Percentiles rank a stretch among this genome's conserved stretches.
phyloP scores from a whole-genome alignment of 2,888 invertebrate genomes.

The Melolontha melolontha region DNA sequence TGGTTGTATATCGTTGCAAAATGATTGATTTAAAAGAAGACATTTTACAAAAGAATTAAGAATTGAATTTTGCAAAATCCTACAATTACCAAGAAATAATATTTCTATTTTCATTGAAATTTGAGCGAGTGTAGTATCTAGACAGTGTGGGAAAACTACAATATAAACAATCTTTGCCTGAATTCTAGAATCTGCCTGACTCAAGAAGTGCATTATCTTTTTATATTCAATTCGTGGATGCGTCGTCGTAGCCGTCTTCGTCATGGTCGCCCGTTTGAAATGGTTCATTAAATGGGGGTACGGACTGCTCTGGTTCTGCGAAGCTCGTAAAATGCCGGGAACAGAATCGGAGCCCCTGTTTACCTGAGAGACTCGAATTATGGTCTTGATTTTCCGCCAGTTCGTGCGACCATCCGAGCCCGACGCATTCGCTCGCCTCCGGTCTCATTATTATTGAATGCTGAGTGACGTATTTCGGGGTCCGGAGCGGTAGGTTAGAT shows the following conservation, averaged over 20 bases:
- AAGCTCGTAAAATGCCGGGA: conserved; percentile 1
- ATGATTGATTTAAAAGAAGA: too few species aligned
- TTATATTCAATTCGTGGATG: conserved; percentile 48
- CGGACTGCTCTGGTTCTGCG: neutral
- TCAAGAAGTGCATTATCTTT: conserved; percentile 46
- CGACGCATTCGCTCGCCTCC: conserved; percentile 41
- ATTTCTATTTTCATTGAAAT: too few species aligned
- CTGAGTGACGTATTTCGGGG: conserved; percentile 41
- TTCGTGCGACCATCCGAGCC: conserved; percentile 43
- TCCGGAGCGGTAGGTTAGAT: neutral
- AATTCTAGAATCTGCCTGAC: conserved; percentile 32
- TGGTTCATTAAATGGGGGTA: too few species aligned
- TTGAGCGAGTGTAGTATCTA: too few species aligned
- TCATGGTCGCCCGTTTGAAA: neutral
- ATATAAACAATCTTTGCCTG: conserved; percentile 51
- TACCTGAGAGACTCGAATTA: too few species aligned
- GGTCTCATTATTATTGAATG: conserved; percentile 49
- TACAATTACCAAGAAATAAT: too few species aligned
- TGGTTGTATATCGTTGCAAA: too few species aligned
- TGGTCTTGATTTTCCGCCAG: conserved; percentile 46
- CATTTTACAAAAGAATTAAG: too few species aligned
- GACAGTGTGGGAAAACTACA: conserved; percentile 34
- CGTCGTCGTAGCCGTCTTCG: conserved; percentile 31
- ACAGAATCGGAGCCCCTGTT: neutral
- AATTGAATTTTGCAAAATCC: too few species aligned